Conservation (phyloP, 2,888 invertebrate genomes). For the Gortyna flavago region DNA sequence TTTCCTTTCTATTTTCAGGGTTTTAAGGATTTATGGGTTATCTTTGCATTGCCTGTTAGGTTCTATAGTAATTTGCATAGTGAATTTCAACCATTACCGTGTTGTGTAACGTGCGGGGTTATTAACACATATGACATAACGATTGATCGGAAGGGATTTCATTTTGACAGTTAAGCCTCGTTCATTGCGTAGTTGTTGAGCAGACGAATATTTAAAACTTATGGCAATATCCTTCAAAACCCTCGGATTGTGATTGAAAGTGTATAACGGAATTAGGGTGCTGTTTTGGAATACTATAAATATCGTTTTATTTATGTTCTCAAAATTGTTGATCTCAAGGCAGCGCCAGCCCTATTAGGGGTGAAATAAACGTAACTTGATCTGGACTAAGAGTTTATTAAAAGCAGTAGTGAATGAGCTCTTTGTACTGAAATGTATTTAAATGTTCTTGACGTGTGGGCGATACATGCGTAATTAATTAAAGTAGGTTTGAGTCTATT, state of each 20-base stretch:
- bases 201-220: too few relatives aligned
- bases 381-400: slow-evolving; percentile 42
- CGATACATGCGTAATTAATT: background rate
- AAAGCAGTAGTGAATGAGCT: slow-evolving; percentile 45
- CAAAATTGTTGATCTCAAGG: background rate
- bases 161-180: too few relatives aligned
- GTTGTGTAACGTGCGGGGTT: too few relatives aligned
- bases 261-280: too few relatives aligned
- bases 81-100: too few relatives aligned
- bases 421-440: slow-evolving; percentile 33
- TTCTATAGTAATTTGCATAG: too few relatives aligned
- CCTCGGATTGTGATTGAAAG: too few relatives aligned
- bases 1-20: background rate
- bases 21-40: background rate
- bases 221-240: too few relatives aligned
- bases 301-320: background rate
- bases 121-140: too few relatives aligned
- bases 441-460: slow-evolving; percentile 29
- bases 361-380: slow-evolving; percentile 51
- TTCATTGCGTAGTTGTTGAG: too few relatives aligned
- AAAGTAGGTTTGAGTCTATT: slow-evolving; percentile 6
- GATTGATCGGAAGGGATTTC: too few relatives aligned
- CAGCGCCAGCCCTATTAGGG: slow-evolving; percentile 29
- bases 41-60: background rate
- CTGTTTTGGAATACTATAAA: too few relatives aligned